Evolutionary conservation across 2,113 vertebrate species (phyloP), one percentile per base, ranked within the genome.

Genomic region (Etheostoma spectabile): DNA sequence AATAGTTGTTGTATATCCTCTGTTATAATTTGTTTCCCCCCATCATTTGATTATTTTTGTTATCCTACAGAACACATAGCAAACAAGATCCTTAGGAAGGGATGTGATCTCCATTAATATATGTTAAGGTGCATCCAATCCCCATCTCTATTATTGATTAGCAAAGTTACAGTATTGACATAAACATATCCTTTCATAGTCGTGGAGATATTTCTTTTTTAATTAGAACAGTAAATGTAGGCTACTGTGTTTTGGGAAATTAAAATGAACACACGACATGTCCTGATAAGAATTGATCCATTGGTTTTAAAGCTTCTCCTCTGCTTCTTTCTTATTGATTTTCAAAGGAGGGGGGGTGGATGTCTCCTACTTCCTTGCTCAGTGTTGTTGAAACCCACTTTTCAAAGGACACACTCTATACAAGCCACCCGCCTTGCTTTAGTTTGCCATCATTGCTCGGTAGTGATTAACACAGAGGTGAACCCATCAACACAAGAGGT

Each of bases 391-490:
- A 45, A 72, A 22, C 59, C 66, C 42, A 51, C n/a, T 62, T 61
- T 72, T n/a, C 21, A 72, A 82, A 78, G 64, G 82, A 72, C 74
- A 60, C 35, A 66, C 63, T 24, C 63, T 13, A 64, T 2, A 8
- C 12, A 24, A 46, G 30, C 56, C 63, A 30, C 35, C 45, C 16
- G 10, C 11, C 52, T 57, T 60, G 33, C 51, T 78, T 69, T 33
- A 19, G 33, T 12, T 30, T 5, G 62, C 65, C 65, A 71, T 89
- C 88, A 89, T 81, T 83, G 83, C 77, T 45, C 56, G 80, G 82
- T 48, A 79, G 88, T 85, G 84, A 95, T 93, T 94, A 93, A 82
- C 93, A 88, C 71, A 86, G 89, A 95, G 88, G 85, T 94, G 88
- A 93, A 91, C 73, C 83, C 69, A 88, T 93, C 93, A 94, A 93